phyloP scores from a whole-genome alignment of 2,797 vertebrate genomes.

The Florisuga fusca region DNA sequence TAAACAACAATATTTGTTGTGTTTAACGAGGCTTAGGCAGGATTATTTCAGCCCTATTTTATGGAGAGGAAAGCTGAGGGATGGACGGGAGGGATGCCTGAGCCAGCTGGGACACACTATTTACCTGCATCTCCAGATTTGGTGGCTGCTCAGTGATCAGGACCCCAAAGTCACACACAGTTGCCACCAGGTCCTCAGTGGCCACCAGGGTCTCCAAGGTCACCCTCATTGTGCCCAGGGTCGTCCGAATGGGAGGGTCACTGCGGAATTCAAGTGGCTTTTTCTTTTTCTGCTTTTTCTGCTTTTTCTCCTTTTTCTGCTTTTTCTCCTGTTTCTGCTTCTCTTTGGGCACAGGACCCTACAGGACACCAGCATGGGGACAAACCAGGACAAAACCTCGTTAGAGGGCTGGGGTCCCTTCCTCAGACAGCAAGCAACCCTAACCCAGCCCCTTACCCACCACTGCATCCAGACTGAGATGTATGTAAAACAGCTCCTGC shows the following conservation, averaged over 20 bases:
- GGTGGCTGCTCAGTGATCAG: constrained; percentile 8
- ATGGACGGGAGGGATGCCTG: not conserved
- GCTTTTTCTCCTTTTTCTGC: no score
- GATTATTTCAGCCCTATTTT: not conserved
- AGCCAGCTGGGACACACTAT: accelerated
- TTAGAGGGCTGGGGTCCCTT: not conserved
- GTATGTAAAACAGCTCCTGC: not conserved
- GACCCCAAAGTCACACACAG: constrained; percentile 81
- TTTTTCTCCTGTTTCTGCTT: constrained; percentile 36
- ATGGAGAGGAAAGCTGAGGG: not conserved
- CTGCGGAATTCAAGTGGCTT: constrained; percentile 71
- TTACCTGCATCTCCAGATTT: constrained; percentile 1
- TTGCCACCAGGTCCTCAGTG: constrained; percentile 59
- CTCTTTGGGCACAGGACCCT: not conserved
- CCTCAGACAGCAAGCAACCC: not conserved
- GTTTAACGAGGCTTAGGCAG: not conserved
- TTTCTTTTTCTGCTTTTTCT: constrained; percentile 47
- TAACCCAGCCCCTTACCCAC: not conserved
- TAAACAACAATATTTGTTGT: not conserved
- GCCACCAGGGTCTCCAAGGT: constrained; percentile 79
- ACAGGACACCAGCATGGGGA: accelerated
- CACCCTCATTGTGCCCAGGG: constrained; percentile 74
- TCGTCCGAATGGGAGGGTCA: constrained; percentile 77
- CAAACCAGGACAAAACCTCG: no score
- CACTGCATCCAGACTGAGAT: not conserved